phyloP scores from a whole-genome alignment of 2,888 invertebrate species.

The Sicus ferrugineus region DNA sequence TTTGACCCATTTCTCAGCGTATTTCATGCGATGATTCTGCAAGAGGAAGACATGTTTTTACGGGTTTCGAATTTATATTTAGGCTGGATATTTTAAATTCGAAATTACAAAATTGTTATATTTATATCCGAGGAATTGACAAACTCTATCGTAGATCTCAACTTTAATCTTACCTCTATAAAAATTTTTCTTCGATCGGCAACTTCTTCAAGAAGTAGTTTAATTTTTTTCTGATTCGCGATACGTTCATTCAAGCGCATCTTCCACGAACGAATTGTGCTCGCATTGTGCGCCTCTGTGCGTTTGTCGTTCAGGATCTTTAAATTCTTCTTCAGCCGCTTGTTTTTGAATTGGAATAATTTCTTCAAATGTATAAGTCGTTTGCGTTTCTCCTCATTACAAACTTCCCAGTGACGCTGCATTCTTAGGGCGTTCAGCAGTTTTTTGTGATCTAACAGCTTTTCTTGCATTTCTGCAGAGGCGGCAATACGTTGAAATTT shows the following conservation, averaged over 20 bases:
- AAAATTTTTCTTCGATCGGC: conserved; percentile 44
- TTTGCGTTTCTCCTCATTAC: conserved; percentile 55
- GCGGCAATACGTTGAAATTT: conserved; percentile 49
- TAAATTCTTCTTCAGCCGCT: conserved; percentile 53
- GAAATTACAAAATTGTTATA: not conserved
- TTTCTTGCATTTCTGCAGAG: conserved; percentile 43
- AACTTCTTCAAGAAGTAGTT: conserved; percentile 41
- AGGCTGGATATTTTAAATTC: too few species aligned
- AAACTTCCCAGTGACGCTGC: conserved; percentile 48
- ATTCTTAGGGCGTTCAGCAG: conserved; percentile 50
- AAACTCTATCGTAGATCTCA: not conserved
- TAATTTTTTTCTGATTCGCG: conserved; percentile 48
- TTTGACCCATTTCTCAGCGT: conserved; percentile 48
- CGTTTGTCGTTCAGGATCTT: conserved; percentile 44
- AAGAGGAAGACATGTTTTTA: not conserved
- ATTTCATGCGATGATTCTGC: conserved; percentile 40
- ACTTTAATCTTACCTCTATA: conserved; percentile 45
- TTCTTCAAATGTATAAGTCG: conserved; percentile 60
- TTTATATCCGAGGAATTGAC: not conserved
- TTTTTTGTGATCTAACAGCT: conserved; percentile 50
- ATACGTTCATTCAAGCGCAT: conserved; percentile 55
- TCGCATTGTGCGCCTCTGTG: conserved; percentile 42
- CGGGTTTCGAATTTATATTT: not conserved
- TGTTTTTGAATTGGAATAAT: conserved; percentile 54
- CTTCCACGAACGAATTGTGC: conserved; percentile 53